phyloP scores from a whole-genome alignment of 2,888 invertebrate species.

The Xestia ashworthii region DNA sequence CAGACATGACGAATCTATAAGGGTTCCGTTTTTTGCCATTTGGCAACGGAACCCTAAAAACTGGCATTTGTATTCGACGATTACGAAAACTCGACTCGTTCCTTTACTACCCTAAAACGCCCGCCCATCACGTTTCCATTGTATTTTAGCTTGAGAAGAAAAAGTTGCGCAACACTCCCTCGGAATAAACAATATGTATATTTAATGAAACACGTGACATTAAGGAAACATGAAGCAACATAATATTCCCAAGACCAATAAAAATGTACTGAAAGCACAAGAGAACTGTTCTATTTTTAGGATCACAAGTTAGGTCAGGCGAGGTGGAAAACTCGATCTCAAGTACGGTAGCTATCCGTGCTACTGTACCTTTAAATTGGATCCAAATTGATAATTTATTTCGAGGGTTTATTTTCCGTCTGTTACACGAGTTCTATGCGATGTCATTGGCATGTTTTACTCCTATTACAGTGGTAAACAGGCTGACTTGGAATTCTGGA shows the following conservation, averaged over 20 bases:
- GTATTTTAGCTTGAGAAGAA: neutral
- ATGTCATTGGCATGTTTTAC: conserved; percentile 38
- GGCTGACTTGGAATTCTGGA: neutral
- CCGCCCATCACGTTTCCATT: neutral
- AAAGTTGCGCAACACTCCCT: neutral
- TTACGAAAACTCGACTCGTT: neutral
- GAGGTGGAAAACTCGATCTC: conserved; percentile 31
- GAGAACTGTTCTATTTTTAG: conserved; percentile 47
- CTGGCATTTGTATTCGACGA: neutral
- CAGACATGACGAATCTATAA: too few species aligned
- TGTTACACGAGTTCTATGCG: conserved; percentile 11
- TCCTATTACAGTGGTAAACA: conserved; percentile 16
- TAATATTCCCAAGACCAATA: conserved; percentile 16
- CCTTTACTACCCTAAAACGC: neutral
- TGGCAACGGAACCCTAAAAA: neutral
- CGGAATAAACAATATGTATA: neutral
- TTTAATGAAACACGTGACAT: neutral
- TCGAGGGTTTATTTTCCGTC: conserved; percentile 20
- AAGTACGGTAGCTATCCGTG: conserved; percentile 24
- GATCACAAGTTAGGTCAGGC: conserved; percentile 32
- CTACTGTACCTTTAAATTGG: conserved; percentile 17
- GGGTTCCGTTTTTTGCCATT: too few species aligned
- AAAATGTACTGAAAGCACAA: conserved; percentile 48
- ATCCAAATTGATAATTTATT: conserved; percentile 35
- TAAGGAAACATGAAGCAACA: neutral